phyloP scores from a whole-genome alignment of 2,113 vertebrate species.

The Cavia aperea region DNA sequence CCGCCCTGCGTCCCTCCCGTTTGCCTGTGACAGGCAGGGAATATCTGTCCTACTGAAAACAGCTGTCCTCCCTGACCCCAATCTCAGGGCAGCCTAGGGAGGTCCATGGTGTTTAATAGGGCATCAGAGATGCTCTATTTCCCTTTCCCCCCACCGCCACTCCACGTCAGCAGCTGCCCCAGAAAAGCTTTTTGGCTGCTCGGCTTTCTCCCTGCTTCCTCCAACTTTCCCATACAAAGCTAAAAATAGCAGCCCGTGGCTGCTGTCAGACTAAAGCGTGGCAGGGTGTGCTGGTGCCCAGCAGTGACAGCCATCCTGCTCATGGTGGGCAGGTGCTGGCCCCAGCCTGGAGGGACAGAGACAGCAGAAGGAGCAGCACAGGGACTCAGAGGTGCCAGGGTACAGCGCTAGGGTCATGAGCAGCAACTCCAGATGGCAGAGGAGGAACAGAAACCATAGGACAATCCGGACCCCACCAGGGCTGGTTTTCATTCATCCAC shows the following conservation, averaged over 20 bases:
- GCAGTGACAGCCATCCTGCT: background rate
- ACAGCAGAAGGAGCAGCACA: background rate
- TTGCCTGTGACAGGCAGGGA: background rate
- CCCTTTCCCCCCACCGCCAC: background rate
- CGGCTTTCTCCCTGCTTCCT: conserved; percentile 28
- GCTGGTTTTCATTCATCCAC: background rate
- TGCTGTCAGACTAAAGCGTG: background rate
- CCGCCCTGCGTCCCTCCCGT: background rate
- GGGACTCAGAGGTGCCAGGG: background rate
- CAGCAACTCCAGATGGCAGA: background rate
- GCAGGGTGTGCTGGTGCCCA: background rate
- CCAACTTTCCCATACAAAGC: conserved; percentile 42
- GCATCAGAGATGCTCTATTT: background rate
- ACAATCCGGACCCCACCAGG: background rate
- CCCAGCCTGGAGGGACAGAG: background rate
- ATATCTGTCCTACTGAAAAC: background rate
- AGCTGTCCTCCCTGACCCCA: background rate
- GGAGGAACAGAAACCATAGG: background rate
- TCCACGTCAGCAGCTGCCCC: background rate
- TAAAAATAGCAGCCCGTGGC: conserved; percentile 50
- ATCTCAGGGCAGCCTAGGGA: background rate
- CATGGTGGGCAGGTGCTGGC: background rate
- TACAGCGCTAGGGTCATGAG: background rate
- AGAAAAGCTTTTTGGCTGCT: conserved; percentile 13
- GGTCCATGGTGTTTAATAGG: background rate